phyloP scores from a whole-genome alignment of 2,113 vertebrate species.

The Pelecanus crispus region DNA sequence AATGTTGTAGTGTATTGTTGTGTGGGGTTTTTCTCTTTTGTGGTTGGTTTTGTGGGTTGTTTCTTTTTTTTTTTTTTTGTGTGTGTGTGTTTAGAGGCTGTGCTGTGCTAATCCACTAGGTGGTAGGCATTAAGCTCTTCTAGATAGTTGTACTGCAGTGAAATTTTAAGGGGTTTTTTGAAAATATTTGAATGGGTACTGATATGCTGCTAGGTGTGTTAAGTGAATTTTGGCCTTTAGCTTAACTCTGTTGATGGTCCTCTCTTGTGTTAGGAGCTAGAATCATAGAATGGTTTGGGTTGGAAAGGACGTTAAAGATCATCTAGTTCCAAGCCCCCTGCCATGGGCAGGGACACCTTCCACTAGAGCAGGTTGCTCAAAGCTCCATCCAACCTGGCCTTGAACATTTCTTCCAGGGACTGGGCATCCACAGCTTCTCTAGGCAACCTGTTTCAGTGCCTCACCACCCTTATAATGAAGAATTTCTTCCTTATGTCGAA shows the following conservation, averaged over 20 bases:
- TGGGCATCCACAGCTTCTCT: too few species aligned
- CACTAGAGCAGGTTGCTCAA: too few species aligned
- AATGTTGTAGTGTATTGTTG: not conserved
- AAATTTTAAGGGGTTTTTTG: not conserved
- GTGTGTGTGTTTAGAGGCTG: not conserved
- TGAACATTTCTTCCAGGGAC: too few species aligned
- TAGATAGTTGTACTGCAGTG: not conserved
- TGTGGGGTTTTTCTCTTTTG: not conserved
- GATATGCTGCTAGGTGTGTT: not conserved
- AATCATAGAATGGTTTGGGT: not conserved
- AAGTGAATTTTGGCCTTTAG: not conserved
- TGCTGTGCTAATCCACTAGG: constrained; percentile 44
- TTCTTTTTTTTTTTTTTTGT: not conserved
- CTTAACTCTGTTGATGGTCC: not conserved
- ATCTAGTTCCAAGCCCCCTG: too few species aligned
- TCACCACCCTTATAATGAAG: too few species aligned
- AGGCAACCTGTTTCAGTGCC: too few species aligned
- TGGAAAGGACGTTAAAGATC: too few species aligned
- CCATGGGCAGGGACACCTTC: too few species aligned
- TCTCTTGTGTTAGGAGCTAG: not conserved
- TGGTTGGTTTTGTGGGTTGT: not conserved
- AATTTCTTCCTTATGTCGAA: too few species aligned
- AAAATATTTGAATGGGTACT: not conserved
- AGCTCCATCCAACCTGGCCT: too few species aligned
- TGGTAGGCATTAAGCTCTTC: constrained; percentile 48